Conservation (phyloP, 2,797 vertebrate genomes). For the Halcyon leucocephala region DNA sequence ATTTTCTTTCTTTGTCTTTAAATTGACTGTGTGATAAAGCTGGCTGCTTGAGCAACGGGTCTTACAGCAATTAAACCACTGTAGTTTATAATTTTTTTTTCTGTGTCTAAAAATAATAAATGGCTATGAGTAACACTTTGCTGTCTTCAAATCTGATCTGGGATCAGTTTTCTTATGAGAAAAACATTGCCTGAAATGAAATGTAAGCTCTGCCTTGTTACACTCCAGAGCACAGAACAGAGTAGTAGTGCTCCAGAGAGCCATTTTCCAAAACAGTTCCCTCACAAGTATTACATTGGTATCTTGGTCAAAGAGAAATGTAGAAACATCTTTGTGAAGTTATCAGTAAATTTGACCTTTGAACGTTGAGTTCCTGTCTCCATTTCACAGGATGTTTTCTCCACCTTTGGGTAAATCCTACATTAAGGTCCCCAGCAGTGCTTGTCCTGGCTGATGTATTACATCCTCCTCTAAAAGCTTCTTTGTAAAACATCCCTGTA, state of each 20-base stretch:
- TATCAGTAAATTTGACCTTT: neutral
- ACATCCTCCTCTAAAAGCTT: neutral
- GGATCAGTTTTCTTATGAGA: neutral
- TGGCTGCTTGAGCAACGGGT: neutral
- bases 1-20: neutral
- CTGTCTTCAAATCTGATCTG: neutral
- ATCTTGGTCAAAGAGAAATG: neutral
- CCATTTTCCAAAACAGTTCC: neutral
- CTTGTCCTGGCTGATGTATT: neutral
- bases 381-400: neutral
- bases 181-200: neutral
- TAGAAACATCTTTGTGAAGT: neutral
- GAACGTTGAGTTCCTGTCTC: neutral
- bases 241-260: neutral
- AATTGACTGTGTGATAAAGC: neutral
- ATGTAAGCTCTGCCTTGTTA: neutral
- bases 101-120: neutral
- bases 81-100: neutral
- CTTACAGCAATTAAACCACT: neutral
- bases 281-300: neutral
- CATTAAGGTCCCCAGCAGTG: neutral
- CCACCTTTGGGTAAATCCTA: neutral
- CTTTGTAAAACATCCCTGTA: neutral
- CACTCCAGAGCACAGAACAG: neutral
- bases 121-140: neutral